Base-by-base conservation (phyloP, 2,113 vertebrate genomes). In the Megatriorchis doriae region DNA sequence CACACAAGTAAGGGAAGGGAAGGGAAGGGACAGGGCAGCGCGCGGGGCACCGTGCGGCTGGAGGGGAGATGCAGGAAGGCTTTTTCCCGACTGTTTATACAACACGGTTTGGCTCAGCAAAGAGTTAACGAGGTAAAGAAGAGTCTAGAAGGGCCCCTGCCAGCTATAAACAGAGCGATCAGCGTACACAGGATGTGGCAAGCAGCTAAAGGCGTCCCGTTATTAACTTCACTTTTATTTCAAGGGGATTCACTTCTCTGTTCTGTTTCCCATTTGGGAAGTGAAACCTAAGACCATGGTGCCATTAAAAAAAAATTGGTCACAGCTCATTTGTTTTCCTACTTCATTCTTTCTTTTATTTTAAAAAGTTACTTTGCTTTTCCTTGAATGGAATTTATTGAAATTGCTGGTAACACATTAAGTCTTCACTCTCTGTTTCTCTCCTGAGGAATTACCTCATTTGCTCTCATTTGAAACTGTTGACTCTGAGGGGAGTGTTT, bases 191-290 rank as follows among this genome's bases (percentile, higher is more conserved):
- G 98, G 98, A 98, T 98, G 98, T 98, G 98, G 98, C 97, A 92
- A 78, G 94, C 81, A 97, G 87, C 97, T 96, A 63, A 93, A 95
- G 96, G 88, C 90, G 50, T 98, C 97, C 97, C 96, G 92, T 97
- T 97, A 98, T 97, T 98, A 98, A 98, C 98, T 97, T 98, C 97
- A 97, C 97, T 98, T 98, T 98, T 98, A 98, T 98, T 98, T 98
- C 97, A 97, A 97, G 98, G 97, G 97, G 96, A 97, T 98, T 98
- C 96, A 95, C 98, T 98, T 98, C 98, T 98, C 97, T 97, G 94
- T 98, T 98, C 97, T 97, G 92, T 94, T 98, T 98, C 96, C 96
- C 87, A 97, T 98, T 97, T 97, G 97, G 97, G 98, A 98, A 98
- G 97, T 98, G 98, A 98, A 98, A 98, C 97, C 71, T 94, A 87